A percentile compares a stretch with the other conserved stretches of the same genome.
Evolutionary conservation across 2,797 vertebrate species (phyloP).

Genomic region (Sebastes steindachneri): DNA sequence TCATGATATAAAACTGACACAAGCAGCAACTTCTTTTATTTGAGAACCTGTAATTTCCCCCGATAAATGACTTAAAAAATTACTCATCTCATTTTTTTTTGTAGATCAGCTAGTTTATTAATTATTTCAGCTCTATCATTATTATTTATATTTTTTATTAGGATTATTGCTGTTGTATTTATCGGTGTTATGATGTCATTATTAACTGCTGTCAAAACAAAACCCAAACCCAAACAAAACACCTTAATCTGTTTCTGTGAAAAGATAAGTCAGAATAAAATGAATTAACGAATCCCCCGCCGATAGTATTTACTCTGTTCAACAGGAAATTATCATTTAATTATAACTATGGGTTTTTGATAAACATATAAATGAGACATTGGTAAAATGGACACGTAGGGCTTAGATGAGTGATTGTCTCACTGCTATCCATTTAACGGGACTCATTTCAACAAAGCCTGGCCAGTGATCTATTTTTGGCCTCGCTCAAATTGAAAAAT

Average conservation of each 20-base stretch:
- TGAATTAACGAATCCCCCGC: neutral
- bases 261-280: neutral
- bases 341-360: slow-evolving; percentile 7
- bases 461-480: slow-evolving; percentile 67
- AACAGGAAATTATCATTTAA: slow-evolving; percentile 29
- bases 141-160: neutral
- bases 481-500: slow-evolving; percentile 71
- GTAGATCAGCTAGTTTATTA: neutral
- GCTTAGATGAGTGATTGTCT: slow-evolving; percentile 31
- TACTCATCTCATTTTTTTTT: neutral
- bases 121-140: neutral
- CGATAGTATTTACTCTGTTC: slow-evolving; percentile 1
- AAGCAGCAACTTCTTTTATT: neutral
- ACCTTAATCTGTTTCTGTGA: neutral
- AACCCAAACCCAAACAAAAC: slow-evolving; percentile 7
- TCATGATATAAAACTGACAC: neutral
- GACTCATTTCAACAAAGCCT: slow-evolving; percentile 51
- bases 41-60: neutral
- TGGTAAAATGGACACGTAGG: slow-evolving; percentile 37
- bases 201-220: neutral
- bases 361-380: slow-evolving; percentile 24
- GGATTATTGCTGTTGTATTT: neutral
- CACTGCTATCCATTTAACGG: slow-evolving; percentile 35
- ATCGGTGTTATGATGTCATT: neutral
- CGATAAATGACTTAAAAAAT: neutral